Evolutionary conservation across 53 echinoderm and acorn worm species (phyloP).

Genomic region (Astropecten irregularis): DNA sequence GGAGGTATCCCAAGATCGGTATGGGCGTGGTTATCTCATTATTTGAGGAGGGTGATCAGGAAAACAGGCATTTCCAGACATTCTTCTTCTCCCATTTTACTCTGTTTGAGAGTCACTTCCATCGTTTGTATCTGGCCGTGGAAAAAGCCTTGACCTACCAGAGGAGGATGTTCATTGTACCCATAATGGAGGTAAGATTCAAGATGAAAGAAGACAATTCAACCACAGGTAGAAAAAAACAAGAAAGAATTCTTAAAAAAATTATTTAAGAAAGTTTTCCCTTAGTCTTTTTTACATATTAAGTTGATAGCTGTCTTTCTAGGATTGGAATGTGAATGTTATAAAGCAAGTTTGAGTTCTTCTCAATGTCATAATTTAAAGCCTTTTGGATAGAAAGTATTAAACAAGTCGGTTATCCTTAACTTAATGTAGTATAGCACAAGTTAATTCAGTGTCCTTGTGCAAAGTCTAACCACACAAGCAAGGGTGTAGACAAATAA

Average conservation of each 20-base stretch:
- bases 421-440: no score
- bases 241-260: no score
- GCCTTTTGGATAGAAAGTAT: no score
- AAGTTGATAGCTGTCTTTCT: no score
- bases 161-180: constrained; percentile 59
- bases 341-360: no score
- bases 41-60: constrained; percentile 59
- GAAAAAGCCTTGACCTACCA: constrained; percentile 78
- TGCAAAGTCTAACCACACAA: no score
- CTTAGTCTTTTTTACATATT: no score
- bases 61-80: constrained; percentile 65
- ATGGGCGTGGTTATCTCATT: constrained; percentile 81
- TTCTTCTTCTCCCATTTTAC: constrained; percentile 99
- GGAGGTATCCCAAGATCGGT: constrained; percentile 91
- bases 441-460: no score
- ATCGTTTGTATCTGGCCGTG: constrained; percentile 60
- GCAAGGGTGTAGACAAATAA: no score
- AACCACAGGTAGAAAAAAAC: not conserved
- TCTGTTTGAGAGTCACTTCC: constrained; percentile 88
- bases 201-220: not conserved
- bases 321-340: no score
- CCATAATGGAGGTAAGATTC: constrained; percentile 75
- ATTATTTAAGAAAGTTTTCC: not conserved
- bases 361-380: no score
- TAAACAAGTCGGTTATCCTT: no score